These are phyloP conservation scores for Galbula dea DNA, from an alignment of 2,113 vertebrate species.

Conservation along the genomic window DNA sequence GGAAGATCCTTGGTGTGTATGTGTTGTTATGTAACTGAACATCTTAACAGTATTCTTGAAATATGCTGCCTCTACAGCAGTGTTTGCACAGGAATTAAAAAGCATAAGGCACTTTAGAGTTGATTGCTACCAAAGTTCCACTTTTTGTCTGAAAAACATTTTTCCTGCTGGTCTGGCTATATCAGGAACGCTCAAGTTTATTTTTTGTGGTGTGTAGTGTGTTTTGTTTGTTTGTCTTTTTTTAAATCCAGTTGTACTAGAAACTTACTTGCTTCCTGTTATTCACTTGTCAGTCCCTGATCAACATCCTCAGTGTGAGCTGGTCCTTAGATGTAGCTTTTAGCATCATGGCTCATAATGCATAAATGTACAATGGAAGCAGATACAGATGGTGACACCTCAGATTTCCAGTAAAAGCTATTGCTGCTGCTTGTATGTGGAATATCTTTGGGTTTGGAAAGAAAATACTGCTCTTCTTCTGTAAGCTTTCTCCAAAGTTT, in stretches of 20 bases:
- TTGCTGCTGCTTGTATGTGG: background rate
- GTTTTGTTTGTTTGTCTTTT: background rate
- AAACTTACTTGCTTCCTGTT: background rate
- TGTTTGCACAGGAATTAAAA: slow-evolving; percentile 9
- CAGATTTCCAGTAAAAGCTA: background rate
- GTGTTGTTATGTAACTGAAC: background rate
- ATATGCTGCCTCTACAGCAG: background rate
- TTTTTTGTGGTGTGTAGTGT: background rate
- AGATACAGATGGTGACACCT: background rate
- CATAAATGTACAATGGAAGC: background rate
- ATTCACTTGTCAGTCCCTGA: background rate
- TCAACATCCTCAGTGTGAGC: background rate
- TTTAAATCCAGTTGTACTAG: background rate
- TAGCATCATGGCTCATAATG: background rate
- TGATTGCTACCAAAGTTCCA: slow-evolving; percentile 29
- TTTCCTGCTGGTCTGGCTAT: background rate
- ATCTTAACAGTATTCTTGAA: background rate
- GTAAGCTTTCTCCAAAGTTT: background rate
- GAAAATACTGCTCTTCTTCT: background rate
- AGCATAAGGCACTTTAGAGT: slow-evolving; percentile 39
- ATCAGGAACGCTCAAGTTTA: background rate
- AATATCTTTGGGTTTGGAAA: background rate
- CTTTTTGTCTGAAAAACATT: background rate
- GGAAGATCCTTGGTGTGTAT: background rate
- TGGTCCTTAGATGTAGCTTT: background rate